A percentile compares a stretch with the other conserved stretches of the same genome.
phyloP scores from a whole-genome alignment of 2,888 invertebrate genomes.

The Monopis laevigella region DNA sequence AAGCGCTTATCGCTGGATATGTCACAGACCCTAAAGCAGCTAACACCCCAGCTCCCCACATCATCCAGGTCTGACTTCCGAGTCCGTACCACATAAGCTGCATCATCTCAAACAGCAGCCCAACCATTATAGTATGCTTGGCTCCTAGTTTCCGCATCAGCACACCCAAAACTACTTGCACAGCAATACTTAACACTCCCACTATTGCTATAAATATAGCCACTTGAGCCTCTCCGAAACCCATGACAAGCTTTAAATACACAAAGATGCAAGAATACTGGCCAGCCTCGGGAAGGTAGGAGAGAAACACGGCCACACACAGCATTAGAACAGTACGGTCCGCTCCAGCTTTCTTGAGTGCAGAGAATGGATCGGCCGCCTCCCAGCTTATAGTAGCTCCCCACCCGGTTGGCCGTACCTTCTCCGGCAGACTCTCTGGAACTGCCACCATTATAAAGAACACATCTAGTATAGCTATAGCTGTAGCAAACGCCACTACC shows the following conservation, averaged over 20 bases:
- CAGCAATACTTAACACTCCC: slow-evolving; percentile 94
- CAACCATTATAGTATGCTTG: slow-evolving; percentile 97
- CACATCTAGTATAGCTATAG: slow-evolving; percentile 94
- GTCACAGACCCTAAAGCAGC: slow-evolving; percentile 97
- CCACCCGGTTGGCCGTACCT: slow-evolving; percentile 80
- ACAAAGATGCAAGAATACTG: slow-evolving; percentile 99
- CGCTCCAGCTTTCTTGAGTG: slow-evolving; percentile 90
- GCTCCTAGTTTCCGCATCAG: slow-evolving; percentile 88
- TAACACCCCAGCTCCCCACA: slow-evolving; percentile 98
- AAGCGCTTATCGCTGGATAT: slow-evolving; percentile 98
- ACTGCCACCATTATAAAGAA: slow-evolving; percentile 98
- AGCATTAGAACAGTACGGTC: slow-evolving; percentile 96
- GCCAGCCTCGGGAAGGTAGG: slow-evolving; percentile 97
- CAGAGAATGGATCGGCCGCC: slow-evolving; percentile 96
- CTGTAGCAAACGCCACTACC: slow-evolving; percentile 95
- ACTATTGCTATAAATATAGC: slow-evolving; percentile 98
- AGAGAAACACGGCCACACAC: slow-evolving; percentile 96
- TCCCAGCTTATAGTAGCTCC: slow-evolving; percentile 95
- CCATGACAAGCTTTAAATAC: slow-evolving; percentile 97
- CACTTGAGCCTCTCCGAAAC: slow-evolving; percentile 93
- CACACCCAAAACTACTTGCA: slow-evolving; percentile 88
- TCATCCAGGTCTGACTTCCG: slow-evolving; percentile 97
- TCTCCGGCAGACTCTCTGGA: slow-evolving; percentile 97
- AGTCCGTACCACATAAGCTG: slow-evolving; percentile 98
- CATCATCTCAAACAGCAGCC: slow-evolving; percentile 94